Conservation (phyloP, 92 coral and sea anemone genomes). For the Galaxea fascicularis region DNA sequence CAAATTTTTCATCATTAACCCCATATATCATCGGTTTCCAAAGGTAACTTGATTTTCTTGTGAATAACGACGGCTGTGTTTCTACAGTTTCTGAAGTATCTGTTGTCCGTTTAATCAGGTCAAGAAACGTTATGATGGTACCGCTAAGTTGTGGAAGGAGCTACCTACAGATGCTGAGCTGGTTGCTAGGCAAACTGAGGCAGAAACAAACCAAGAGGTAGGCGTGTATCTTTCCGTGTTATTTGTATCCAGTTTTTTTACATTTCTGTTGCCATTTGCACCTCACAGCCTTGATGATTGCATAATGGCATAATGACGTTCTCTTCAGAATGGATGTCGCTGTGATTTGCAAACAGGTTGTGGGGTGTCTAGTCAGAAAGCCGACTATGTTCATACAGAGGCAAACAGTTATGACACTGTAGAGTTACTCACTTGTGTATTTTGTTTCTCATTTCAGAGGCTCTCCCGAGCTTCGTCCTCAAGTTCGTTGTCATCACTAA, state of each 20-base stretch:
- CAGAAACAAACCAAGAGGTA: conserved; percentile 24
- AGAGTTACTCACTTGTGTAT: too few relatives aligned
- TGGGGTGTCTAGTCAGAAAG: too few relatives aligned
- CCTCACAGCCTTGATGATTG: background rate
- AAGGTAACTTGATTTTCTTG: conserved; percentile 68
- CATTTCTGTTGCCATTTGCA: background rate
- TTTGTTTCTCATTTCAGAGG: background rate
- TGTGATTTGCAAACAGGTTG: too few relatives aligned
- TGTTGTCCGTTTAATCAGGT: conserved; percentile 36
- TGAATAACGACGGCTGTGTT: background rate
- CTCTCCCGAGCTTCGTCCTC: conserved; percentile 14
- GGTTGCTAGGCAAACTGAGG: conserved; percentile 28
- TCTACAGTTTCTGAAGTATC: background rate
- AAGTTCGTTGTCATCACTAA: conserved; percentile 32
- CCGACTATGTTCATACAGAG: too few relatives aligned
- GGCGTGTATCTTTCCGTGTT: background rate
- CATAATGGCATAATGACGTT: background rate
- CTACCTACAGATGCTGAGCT: conserved; percentile 84
- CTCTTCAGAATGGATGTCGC: background rate
- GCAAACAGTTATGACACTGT: too few relatives aligned
- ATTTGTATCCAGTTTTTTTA: background rate
- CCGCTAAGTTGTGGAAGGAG: conserved; percentile 86
- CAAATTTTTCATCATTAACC: conserved; percentile 79
- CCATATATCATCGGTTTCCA: conserved; percentile 87
- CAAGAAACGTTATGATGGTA: conserved; percentile 82